Percentiles rank a stretch among this genome's conserved stretches.
Evolutionary conservation across 2,888 invertebrate genomes (phyloP).

Genomic region (Drosophila nigritarsus): DNA sequence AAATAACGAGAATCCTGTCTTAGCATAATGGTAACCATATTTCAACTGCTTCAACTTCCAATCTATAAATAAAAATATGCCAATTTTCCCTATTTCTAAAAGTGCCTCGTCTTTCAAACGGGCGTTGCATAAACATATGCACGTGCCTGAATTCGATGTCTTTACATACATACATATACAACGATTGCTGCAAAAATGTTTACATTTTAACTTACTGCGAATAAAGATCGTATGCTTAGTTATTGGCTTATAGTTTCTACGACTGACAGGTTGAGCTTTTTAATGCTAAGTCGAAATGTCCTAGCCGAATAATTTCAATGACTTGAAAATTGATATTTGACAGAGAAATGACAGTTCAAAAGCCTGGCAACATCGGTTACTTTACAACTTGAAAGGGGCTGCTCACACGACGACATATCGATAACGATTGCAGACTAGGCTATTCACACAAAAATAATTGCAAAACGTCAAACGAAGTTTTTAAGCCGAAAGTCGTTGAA

Average conservation of each 20-base stretch:
- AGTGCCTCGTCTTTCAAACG: not conserved
- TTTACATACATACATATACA: not conserved
- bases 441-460: not conserved
- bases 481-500: not conserved
- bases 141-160: no score
- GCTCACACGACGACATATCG: not conserved
- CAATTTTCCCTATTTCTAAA: not conserved
- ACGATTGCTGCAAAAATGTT: not conserved
- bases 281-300: not conserved
- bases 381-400: not conserved
- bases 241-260: not conserved
- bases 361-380: not conserved
- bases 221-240: not conserved
- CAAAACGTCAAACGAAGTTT: not conserved
- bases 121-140: not conserved
- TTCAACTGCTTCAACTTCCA: not conserved
- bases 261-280: not conserved
- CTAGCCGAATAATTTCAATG: not conserved
- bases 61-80: not conserved
- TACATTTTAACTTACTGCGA: conserved; percentile 1
- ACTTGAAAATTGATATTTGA: not conserved
- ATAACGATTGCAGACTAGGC: not conserved
- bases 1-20: conserved; percentile 48
- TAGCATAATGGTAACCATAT: not conserved
- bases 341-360: not conserved